Evolutionary conservation across 2,888 invertebrate species (phyloP).

Genomic region (Himalopsyche tibetana): DNA sequence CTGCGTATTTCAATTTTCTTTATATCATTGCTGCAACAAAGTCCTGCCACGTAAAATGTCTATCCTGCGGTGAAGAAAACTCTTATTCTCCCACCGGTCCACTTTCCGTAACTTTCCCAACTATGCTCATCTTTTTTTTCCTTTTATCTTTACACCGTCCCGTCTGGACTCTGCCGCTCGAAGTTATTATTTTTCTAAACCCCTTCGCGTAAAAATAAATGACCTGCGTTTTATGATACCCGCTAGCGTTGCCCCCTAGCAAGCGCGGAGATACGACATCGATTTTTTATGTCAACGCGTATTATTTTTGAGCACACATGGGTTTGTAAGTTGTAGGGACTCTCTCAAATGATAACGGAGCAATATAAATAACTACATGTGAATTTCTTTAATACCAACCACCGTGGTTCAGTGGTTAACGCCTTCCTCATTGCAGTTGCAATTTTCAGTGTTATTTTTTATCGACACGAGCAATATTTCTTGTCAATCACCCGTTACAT

Average conservation of each 20-base stretch:
- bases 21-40: too few relatives aligned
- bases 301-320: constrained; percentile 7
- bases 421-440: too few relatives aligned
- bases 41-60: too few relatives aligned
- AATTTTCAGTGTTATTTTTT: too few relatives aligned
- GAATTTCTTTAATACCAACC: too few relatives aligned
- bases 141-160: constrained; percentile 16
- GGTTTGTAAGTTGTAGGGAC: too few relatives aligned
- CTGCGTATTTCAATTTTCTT: too few relatives aligned
- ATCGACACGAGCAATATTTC: too few relatives aligned
- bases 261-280: not conserved
- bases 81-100: not conserved
- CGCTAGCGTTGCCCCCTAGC: not conserved
- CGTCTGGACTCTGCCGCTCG: constrained; percentile 32
- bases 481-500: too few relatives aligned
- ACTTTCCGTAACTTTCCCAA: not conserved
- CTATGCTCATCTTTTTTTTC: constrained; percentile 1
- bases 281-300: not conserved
- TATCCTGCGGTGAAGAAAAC: not conserved
- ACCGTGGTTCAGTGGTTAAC: too few relatives aligned
- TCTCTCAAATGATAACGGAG: too few relatives aligned
- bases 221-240: constrained; percentile 42
- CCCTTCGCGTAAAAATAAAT: constrained; percentile 43
- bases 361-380: too few relatives aligned
- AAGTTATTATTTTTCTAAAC: constrained; percentile 39